Percentiles rank a stretch among this genome's conserved stretches.
Evolutionary conservation across 92 coral and sea anemone genomes (phyloP).

Genomic region (Phenganax marumi): DNA sequence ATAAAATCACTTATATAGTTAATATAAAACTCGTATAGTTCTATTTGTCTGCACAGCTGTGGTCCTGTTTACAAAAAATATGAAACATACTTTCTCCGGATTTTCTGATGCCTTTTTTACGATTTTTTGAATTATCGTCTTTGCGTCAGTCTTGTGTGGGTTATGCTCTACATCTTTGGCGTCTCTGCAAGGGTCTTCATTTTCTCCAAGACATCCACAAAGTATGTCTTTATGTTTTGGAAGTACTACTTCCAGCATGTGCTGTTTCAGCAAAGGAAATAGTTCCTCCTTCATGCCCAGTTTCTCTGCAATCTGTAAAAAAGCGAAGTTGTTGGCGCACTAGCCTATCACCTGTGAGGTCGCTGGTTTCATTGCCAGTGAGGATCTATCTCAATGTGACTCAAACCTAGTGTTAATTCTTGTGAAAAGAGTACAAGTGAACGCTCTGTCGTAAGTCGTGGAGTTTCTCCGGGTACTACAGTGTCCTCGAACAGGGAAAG

Average conservation of each 20-base stretch:
- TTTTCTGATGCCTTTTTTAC: constrained; percentile 40
- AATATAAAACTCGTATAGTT: too few species aligned
- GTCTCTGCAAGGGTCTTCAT: not conserved
- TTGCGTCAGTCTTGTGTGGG: constrained; percentile 24
- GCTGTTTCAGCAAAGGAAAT: constrained; percentile 31
- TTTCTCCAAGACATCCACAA: constrained; percentile 24
- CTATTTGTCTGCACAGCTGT: not conserved
- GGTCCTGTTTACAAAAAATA: not conserved
- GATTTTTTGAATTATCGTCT: constrained; percentile 26
- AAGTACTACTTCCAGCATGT: constrained; percentile 37
- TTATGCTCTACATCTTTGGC: not conserved
- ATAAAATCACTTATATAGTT: not conserved
- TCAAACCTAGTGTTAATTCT: too few species aligned
- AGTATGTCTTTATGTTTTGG: constrained; percentile 44
- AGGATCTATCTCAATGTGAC: too few species aligned
- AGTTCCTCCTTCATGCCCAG: constrained; percentile 36
- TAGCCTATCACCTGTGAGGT: too few species aligned
- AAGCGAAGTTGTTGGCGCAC: not conserved
- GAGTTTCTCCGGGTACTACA: too few species aligned
- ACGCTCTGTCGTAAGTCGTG: too few species aligned
- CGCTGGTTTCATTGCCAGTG: too few species aligned
- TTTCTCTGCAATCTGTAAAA: constrained; percentile 46
- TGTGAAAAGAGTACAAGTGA: too few species aligned
- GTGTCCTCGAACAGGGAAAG: too few species aligned
- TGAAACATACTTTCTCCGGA: constrained; percentile 33